These are phyloP conservation scores for Podiceps cristatus DNA, from an alignment of 2,113 vertebrate genomes.

Conservation along the genomic window DNA sequence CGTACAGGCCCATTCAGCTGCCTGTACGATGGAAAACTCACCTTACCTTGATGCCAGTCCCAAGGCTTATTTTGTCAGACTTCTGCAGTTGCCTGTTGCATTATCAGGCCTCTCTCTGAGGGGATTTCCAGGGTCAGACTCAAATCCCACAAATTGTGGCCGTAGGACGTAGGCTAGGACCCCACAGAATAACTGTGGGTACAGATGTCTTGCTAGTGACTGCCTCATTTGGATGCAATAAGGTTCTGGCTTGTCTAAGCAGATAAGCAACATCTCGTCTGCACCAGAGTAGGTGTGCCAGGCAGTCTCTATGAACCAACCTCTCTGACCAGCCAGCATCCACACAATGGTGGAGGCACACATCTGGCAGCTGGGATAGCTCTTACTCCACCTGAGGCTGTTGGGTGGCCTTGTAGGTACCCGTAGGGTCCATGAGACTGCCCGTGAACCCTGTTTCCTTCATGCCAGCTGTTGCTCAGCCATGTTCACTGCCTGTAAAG, in stretches of 20 bases:
- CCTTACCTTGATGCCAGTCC: neutral
- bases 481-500: neutral
- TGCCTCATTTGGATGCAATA: neutral
- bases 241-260: neutral
- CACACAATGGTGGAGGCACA: neutral
- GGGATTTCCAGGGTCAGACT: neutral
- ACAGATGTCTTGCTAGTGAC: neutral
- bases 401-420: neutral
- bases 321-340: neutral
- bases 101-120: neutral
- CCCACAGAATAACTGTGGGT: neutral
- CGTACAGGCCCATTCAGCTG: accelerated
- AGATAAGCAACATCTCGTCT: neutral
- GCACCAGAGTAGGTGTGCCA: neutral
- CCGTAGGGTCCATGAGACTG: neutral
- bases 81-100: neutral
- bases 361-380: neutral
- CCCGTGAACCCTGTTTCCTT: neutral
- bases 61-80: neutral
- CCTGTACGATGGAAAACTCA: neutral
- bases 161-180: neutral
- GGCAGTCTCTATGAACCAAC: neutral
- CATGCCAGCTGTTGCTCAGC: neutral
- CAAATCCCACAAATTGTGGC: neutral
- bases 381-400: neutral